These are phyloP conservation scores for Barypeithes pellucidus DNA, from an alignment of 2,888 invertebrate species.

Conservation along the genomic window DNA sequence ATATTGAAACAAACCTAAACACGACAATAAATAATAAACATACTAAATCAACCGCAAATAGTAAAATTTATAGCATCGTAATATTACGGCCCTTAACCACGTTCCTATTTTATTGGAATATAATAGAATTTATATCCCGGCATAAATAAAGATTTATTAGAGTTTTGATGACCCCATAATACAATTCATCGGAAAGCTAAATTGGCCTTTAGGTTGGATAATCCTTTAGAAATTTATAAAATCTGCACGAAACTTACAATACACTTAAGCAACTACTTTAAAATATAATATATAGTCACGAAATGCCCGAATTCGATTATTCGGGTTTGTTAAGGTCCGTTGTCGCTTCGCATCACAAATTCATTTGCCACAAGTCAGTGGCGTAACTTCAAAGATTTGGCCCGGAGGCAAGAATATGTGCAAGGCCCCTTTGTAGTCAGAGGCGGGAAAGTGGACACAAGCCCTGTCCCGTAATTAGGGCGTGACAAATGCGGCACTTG, in stretches of 20 bases:
- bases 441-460: too few relatives aligned
- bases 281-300: too few relatives aligned
- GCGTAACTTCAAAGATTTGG: too few relatives aligned
- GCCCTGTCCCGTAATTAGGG: too few relatives aligned
- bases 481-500: too few relatives aligned
- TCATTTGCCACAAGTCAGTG: too few relatives aligned
- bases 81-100: slow-evolving; percentile 40
- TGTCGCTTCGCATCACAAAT: too few relatives aligned
- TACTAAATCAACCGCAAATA: slow-evolving; percentile 38
- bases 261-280: not conserved
- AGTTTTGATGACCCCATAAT: slow-evolving; percentile 23
- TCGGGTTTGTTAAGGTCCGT: too few relatives aligned
- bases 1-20: slow-evolving; percentile 15
- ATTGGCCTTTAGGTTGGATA: slow-evolving; percentile 15
- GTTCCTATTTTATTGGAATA: slow-evolving; percentile 39
- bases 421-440: too few relatives aligned
- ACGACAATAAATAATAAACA: slow-evolving; percentile 45
- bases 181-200: slow-evolving; percentile 15
- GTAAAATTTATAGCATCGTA: slow-evolving; percentile 45
- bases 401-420: too few relatives aligned
- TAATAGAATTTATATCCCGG: slow-evolving; percentile 45
- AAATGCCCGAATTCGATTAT: not conserved
- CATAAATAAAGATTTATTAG: slow-evolving; percentile 45
- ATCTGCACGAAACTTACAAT: slow-evolving; percentile 3
- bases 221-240: slow-evolving; percentile 3